These are phyloP conservation scores for Mesaphorura yosii DNA, from an alignment of 1,140 invertebrate genomes.

Conservation along the genomic window DNA sequence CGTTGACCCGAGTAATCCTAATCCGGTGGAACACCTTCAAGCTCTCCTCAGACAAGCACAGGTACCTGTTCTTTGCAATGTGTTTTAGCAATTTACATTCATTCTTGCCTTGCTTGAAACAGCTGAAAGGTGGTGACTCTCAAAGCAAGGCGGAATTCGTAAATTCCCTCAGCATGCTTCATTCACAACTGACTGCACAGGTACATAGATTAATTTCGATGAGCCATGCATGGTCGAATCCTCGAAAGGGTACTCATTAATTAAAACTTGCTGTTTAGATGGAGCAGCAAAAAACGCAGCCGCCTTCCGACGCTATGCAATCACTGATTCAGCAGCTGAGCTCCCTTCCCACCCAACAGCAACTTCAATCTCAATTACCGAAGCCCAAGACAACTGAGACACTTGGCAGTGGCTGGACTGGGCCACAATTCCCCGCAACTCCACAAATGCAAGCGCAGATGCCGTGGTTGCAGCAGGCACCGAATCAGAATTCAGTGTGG, in stretches of 20 bases:
- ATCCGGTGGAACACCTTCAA: slow-evolving; percentile 25
- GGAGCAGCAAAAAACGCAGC: no score
- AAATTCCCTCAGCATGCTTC: no score
- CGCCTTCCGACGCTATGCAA: slow-evolving; percentile 30
- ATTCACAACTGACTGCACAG: no score
- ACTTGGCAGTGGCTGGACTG: no score
- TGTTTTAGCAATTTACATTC: neutral
- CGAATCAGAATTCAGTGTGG: slow-evolving; percentile 16
- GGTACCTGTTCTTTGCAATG: neutral
- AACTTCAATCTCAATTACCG: slow-evolving; percentile 9
- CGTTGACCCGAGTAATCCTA: slow-evolving; percentile 9
- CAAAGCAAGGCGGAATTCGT: no score
- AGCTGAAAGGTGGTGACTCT: no score
- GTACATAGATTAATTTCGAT: no score
- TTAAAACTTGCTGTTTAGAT: no score
- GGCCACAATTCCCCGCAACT: neutral
- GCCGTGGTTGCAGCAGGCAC: neutral
- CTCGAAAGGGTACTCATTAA: no score
- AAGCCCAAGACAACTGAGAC: no score
- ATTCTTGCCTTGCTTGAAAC: no score
- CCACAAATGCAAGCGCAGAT: neutral
- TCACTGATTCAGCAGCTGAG: slow-evolving; percentile 29
- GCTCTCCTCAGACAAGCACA: slow-evolving; percentile 23
- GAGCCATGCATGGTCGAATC: no score
- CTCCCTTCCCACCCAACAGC: slow-evolving; percentile 14